Base-by-base conservation (phyloP, 2,797 vertebrate species). In the Botia kubotai region DNA sequence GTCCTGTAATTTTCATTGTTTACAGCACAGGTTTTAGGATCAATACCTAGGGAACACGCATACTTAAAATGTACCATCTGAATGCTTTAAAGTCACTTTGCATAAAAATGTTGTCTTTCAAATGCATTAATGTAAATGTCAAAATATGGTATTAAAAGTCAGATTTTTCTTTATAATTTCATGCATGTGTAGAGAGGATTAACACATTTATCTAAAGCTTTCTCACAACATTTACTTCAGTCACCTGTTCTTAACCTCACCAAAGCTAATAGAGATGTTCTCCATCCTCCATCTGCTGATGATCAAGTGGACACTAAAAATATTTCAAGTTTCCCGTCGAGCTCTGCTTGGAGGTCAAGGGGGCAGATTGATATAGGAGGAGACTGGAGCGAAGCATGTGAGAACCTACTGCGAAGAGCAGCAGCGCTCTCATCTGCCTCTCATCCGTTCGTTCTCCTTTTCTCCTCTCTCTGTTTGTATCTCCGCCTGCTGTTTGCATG, bases 261-360 rank as follows among this genome's bases (percentile, higher is more conserved):
- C 26, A 55, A 72, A 68, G 52, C 33, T 57, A 46, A 65, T 1
- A 66, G 19, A 63, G 57, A 72, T 19, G 36, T 53, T 65, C 26
- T 71, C 46, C 11, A 7, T 46, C 48, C 46, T 60, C 62, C 62
- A 19, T 75, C 67, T 55, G 67, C 62, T 72, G 81, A 63, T 26
- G 68, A 82, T 80, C 82, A 65, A 53, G 29, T 1, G 0, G 48
- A 72, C 72, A 78, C 78, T 83, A 82, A 84, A 86, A 78, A 84
- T 86, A 86, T 79, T 75, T 72, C 21, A 6, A 26, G 48, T 77
- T 77, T 76, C 83, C 71, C 21, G 48, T 73, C 19, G 75, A 21
- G 55, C 58, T 72, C 76, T 43, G 67, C 68, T 62, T 66, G 1
- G 53, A 81, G 81, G 83, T 83, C 79, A 82, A 65, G 62, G 23